A percentile compares a stretch with the other conserved stretches of the same genome.
These are phyloP conservation scores for Diarsia mendica DNA, from an alignment of 2,888 invertebrate genomes.

Conservation along the genomic window DNA sequence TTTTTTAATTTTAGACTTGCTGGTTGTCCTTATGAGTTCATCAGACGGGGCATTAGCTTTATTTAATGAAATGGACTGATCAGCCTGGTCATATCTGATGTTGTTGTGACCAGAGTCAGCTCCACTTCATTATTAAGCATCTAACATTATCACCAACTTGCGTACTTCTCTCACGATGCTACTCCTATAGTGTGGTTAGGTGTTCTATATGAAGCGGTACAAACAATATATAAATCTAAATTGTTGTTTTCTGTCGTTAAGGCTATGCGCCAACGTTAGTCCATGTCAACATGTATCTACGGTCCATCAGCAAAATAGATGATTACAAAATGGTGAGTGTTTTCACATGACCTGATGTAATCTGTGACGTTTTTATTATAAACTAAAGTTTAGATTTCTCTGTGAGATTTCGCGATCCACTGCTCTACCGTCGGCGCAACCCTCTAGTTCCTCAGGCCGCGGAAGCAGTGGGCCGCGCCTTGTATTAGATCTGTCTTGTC, in stretches of 20 bases:
- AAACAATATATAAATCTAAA: constrained; percentile 70
- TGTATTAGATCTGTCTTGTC: constrained; percentile 45
- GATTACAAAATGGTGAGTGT: constrained; percentile 99
- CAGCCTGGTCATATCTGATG: not conserved
- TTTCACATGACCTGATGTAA: constrained; percentile 75
- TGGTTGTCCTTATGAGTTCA: constrained; percentile 80
- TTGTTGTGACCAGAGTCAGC: constrained; percentile 43
- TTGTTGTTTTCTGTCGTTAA: constrained; percentile 87
- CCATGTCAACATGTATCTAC: constrained; percentile 98
- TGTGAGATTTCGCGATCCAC: constrained; percentile 47
- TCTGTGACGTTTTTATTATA: constrained; percentile 82
- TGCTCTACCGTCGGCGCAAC: constrained; percentile 41
- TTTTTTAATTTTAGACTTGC: constrained; percentile 78
- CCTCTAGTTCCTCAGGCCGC: constrained; percentile 30
- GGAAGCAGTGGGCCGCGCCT: constrained; percentile 53
- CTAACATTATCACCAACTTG: constrained; percentile 79
- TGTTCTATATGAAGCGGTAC: constrained; percentile 67
- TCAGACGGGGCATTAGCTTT: constrained; percentile 77
- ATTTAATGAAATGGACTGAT: constrained; percentile 75
- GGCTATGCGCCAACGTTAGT: constrained; percentile 96
- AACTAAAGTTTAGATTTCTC: constrained; percentile 75
- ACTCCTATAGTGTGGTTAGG: constrained; percentile 55
- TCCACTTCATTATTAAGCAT: constrained; percentile 80
- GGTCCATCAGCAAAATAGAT: constrained; percentile 99
- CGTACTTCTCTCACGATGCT: constrained; percentile 56